A percentile compares a stretch with the other conserved stretches of the same genome.
Evolutionary conservation across 2,888 invertebrate genomes (phyloP).

Genomic region (Drosophila subsilvestris): DNA sequence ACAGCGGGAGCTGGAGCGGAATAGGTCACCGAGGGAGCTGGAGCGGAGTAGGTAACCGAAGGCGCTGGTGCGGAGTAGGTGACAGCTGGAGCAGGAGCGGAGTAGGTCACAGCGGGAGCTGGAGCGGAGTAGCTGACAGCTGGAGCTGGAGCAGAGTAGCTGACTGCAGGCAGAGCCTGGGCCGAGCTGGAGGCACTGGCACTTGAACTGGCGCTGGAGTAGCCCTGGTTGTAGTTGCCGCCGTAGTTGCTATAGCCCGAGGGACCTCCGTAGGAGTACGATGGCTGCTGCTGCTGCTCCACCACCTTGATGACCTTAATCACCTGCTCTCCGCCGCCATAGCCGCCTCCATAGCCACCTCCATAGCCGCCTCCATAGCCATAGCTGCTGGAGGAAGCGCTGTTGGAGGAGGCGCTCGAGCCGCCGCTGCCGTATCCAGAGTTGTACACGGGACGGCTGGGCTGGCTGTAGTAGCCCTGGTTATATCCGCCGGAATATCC

Average conservation of each 20-base stretch:
- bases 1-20: conserved; percentile 42
- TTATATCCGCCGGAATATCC: conserved; percentile 60
- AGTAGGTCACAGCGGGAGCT: conserved; percentile 41
- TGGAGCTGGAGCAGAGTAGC: conserved; percentile 51
- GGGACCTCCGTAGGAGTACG: conserved; percentile 50
- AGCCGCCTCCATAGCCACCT: conserved; percentile 42
- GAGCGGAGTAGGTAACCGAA: conserved; percentile 39
- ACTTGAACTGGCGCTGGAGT: conserved; percentile 53
- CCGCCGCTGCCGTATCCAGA: conserved; percentile 41
- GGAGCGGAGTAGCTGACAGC: conserved; percentile 46
- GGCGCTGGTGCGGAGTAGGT: conserved; percentile 24
- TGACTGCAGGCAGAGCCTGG: conserved; percentile 28
- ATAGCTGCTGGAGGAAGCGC: conserved; percentile 32
- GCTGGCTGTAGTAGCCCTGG: conserved; percentile 63
- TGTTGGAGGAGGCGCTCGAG: conserved; percentile 32
- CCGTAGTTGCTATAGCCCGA: conserved; percentile 48
- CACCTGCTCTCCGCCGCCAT: conserved; percentile 58
- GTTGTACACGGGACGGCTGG: conserved; percentile 65
- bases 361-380: conserved; percentile 42
- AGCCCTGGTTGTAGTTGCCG: conserved; percentile 30
- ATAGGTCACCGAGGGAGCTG: conserved; percentile 52
- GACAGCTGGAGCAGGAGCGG: conserved; percentile 48
- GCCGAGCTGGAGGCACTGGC: conserved; percentile 51
- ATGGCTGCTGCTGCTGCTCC: conserved; percentile 57
- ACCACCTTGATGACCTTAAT: conserved; percentile 79